Evolutionary conservation across 2,113 vertebrate genomes (phyloP).

Genomic region (Theropithecus gelada): DNA sequence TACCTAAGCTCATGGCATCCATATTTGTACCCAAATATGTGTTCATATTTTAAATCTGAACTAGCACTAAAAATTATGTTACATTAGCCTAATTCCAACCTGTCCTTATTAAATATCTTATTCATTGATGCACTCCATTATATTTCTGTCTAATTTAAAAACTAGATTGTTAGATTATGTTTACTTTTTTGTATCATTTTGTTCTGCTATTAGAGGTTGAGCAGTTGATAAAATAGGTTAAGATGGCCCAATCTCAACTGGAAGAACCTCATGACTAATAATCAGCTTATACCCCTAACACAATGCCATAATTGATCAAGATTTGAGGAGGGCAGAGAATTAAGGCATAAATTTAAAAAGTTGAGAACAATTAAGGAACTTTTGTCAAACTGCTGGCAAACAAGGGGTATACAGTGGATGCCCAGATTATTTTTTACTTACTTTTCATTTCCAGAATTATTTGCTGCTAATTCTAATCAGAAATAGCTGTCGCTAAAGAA

Average conservation of each 20-base stretch:
- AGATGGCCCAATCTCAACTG: neutral
- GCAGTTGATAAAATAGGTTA: neutral
- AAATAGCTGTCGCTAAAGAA: neutral
- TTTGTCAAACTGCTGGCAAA: neutral
- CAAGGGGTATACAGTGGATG: neutral
- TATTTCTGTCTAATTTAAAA: neutral
- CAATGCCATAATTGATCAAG: neutral
- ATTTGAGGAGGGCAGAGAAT: neutral
- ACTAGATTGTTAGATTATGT: neutral
- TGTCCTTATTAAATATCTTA: neutral
- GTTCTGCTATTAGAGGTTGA: neutral
- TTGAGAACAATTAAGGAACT: neutral
- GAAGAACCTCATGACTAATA: neutral
- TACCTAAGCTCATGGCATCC: neutral
- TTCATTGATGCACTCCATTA: neutral
- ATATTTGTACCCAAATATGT: neutral
- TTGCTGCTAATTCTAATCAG: neutral
- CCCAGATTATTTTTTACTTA: neutral
- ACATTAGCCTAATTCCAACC: neutral
- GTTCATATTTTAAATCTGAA: conserved; percentile 22
- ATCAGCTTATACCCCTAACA: neutral
- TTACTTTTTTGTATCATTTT: neutral
- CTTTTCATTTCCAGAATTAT: neutral
- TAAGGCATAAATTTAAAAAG: neutral
- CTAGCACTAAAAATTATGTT: neutral